Percentiles rank a stretch among this genome's conserved stretches.
These are phyloP conservation scores for Catharus fuscescens DNA, from an alignment of 2,113 vertebrate species.

Conservation along the genomic window DNA sequence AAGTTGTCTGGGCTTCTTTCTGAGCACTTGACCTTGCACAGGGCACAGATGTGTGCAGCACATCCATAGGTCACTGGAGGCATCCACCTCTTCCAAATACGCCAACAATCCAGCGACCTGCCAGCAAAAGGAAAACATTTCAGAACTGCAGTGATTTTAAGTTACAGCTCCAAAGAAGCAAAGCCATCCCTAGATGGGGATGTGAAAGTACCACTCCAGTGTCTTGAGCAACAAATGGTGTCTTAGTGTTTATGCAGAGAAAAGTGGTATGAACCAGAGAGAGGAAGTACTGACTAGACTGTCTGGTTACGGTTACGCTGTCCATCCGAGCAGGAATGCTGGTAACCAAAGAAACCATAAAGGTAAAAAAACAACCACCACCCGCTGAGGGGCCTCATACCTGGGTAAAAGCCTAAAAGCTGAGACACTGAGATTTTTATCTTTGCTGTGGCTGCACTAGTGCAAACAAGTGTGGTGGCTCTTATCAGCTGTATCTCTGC, in stretches of 20 bases:
- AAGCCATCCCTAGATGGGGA: not conserved
- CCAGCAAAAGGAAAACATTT: not conserved
- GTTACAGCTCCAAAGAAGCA: not conserved
- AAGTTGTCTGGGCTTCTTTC: not conserved
- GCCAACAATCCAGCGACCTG: not conserved
- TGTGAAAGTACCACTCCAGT: not conserved
- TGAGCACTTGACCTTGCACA: not conserved
- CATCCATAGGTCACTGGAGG: not conserved
- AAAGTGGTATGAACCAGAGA: not conserved
- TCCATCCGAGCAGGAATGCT: not conserved
- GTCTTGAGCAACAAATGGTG: not conserved
- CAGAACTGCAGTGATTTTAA: not conserved
- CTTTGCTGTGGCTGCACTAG: not conserved
- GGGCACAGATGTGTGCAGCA: not conserved
- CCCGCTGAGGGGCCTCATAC: rapidly evolving
- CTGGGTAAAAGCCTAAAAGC: not conserved
- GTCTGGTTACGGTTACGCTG: not conserved
- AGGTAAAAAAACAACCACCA: not conserved
- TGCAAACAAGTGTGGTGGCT: not conserved
- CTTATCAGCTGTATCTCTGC: not conserved
- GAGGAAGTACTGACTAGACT: not conserved
- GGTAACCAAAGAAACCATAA: not conserved
- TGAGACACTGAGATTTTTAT: not conserved
- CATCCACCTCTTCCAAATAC: not conserved
- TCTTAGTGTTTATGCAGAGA: not conserved